These are phyloP conservation scores for Drosophila formosana DNA, from an alignment of 2,888 invertebrate genomes.

Conservation along the genomic window DNA sequence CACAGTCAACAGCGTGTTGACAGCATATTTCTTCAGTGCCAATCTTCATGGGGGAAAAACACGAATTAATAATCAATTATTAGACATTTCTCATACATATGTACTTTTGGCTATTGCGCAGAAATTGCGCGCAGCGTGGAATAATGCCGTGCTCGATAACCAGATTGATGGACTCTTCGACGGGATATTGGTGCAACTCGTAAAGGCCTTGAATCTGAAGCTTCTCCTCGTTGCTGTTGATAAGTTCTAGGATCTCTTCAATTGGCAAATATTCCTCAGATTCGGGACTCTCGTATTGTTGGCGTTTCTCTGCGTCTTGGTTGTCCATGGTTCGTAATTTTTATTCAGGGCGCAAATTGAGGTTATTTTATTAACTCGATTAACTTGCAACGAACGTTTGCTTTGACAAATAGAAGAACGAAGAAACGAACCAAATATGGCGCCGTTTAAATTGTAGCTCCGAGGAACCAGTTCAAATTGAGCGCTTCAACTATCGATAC, in stretches of 20 bases:
- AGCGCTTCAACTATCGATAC: slow-evolving; percentile 12
- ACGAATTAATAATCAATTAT: not conserved
- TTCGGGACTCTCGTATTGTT: not conserved
- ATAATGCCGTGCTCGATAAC: not conserved
- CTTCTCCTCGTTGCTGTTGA: not conserved
- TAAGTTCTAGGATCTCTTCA: not conserved
- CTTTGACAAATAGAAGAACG: not conserved
- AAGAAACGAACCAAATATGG: not conserved
- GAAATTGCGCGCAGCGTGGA: not conserved
- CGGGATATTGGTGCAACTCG: not conserved
- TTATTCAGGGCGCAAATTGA: not conserved
- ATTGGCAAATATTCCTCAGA: not conserved
- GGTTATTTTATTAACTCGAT: not conserved
- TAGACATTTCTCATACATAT: not conserved
- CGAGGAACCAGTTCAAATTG: not conserved
- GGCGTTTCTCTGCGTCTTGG: not conserved
- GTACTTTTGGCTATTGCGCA: not conserved
- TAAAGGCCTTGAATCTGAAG: not conserved
- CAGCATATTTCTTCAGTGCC: not conserved
- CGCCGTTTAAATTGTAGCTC: not conserved
- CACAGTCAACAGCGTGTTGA: not conserved
- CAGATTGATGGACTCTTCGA: not conserved
- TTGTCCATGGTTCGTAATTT: not conserved
- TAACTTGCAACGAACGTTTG: not conserved
- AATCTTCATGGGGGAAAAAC: not conserved